These are phyloP conservation scores for Equus quagga DNA, from an alignment of 2,113 vertebrate genomes.

Conservation along the genomic window DNA sequence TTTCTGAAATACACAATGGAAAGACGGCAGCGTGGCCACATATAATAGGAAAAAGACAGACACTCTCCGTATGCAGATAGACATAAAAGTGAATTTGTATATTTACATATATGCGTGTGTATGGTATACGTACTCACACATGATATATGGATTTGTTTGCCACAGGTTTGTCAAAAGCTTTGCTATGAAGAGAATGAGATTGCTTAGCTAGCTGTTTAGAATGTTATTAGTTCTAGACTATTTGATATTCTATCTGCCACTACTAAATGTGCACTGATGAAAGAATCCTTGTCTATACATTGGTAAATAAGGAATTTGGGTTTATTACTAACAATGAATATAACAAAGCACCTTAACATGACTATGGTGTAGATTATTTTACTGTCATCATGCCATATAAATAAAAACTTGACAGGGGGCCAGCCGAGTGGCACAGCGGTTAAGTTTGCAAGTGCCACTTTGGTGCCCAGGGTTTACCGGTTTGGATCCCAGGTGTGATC, in stretches of 20 bases:
- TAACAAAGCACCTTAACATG: not conserved
- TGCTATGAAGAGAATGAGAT: not conserved
- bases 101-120: not conserved
- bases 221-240: not conserved
- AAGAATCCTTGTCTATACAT: not conserved
- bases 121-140: not conserved
- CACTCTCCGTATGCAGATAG: not conserved
- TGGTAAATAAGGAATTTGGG: not conserved
- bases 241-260: slow-evolving; percentile 8
- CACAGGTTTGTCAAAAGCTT: not conserved
- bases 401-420: slow-evolving; percentile 10
- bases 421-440: no score
- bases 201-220: slow-evolving; percentile 11
- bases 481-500: no score
- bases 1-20: not conserved
- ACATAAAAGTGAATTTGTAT: not conserved
- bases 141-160: not conserved
- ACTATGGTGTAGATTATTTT: not conserved
- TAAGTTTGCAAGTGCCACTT: no score
- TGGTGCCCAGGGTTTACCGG: no score
- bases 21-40: not conserved
- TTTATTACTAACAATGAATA: slow-evolving; percentile 5
- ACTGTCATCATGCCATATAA: not conserved
- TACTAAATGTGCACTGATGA: not conserved
- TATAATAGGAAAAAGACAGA: not conserved